Conservation (phyloP, 2,797 vertebrate species). For the Mus spretus region DNA sequence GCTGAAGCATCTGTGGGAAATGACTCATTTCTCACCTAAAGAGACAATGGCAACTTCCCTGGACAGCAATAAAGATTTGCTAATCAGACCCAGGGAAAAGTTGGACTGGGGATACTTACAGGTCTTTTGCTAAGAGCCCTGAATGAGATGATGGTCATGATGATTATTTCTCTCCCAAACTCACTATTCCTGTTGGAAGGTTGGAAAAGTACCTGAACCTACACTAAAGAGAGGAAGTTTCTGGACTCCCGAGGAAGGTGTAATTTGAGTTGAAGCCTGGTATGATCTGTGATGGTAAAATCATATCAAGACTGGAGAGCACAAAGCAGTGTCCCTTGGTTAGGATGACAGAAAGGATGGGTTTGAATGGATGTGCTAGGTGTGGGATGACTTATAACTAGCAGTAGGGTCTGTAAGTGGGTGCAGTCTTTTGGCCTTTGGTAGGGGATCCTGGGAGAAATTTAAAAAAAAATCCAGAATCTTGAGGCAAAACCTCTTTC, state of each 20-base stretch:
- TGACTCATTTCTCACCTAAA: slow-evolving; percentile 86
- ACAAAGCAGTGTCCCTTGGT: slow-evolving; percentile 78
- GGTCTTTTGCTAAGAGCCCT: background rate
- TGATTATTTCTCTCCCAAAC: slow-evolving; percentile 42
- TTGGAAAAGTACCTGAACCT: slow-evolving; percentile 83
- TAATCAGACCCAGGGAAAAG: slow-evolving; percentile 83
- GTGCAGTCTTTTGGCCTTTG: slow-evolving; percentile 65
- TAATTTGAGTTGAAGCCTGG: slow-evolving; percentile 80
- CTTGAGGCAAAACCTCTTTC: slow-evolving; percentile 76
- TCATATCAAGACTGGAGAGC: slow-evolving; percentile 78
- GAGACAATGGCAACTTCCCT: slow-evolving; percentile 86
- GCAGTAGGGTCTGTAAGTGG: slow-evolving; percentile 48
- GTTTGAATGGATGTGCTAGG: slow-evolving; percentile 50
- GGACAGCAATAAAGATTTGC: slow-evolving; percentile 85
- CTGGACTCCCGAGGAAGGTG: slow-evolving; percentile 82
- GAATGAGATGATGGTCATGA: background rate
- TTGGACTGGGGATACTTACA: slow-evolving; percentile 56
- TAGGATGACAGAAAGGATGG: slow-evolving; percentile 71
- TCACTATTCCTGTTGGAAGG: slow-evolving; percentile 83
- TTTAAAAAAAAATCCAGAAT: background rate
- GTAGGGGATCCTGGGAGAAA: slow-evolving; percentile 54
- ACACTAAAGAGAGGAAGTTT: slow-evolving; percentile 84
- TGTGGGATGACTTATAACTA: background rate
- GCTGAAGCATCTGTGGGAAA: slow-evolving; percentile 85
- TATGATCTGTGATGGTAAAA: slow-evolving; percentile 85